phyloP scores from a whole-genome alignment of 1,140 invertebrate species.

The Nixonia krombeini region DNA sequence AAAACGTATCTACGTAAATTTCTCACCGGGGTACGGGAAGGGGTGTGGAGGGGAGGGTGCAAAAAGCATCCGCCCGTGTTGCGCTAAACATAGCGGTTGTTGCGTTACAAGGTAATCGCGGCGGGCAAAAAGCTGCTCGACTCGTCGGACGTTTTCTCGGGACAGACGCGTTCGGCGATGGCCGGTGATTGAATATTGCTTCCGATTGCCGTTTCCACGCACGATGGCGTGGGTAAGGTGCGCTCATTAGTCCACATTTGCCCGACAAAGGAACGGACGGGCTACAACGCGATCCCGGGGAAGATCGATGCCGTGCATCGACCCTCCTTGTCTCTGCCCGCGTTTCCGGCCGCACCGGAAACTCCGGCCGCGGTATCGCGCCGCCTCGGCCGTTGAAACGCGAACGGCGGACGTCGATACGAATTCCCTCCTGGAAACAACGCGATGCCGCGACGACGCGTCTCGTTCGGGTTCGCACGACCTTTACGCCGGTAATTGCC shows the following conservation, averaged over 20 bases:
- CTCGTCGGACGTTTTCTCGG: background rate
- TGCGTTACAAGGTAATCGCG: background rate
- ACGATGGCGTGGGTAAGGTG: conserved; percentile 31
- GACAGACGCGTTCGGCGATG: too few species aligned
- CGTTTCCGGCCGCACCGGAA: conserved; percentile 37
- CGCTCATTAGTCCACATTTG: conserved; percentile 43
- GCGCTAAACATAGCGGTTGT: background rate
- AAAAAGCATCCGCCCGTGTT: background rate
- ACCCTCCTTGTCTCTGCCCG: conserved; percentile 42
- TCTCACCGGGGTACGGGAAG: too few species aligned
- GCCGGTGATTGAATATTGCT: conserved; percentile 10
- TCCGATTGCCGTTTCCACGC: conserved; percentile 35
- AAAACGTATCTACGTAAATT: too few species aligned
- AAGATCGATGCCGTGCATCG: conserved; percentile 49
- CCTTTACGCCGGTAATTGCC: too few species aligned
- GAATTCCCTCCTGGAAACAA: conserved; percentile 1
- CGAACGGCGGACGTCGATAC: conserved; percentile 33
- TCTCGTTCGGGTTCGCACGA: too few species aligned
- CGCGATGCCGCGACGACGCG: conserved; percentile 18
- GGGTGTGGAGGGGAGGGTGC: too few species aligned
- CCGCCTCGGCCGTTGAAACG: too few species aligned
- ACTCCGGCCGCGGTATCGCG: too few species aligned
- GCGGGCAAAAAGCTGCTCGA: background rate
- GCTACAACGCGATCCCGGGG: conserved; percentile 30
- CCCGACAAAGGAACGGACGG: conserved; percentile 38